A percentile compares a stretch with the other conserved stretches of the same genome.
These are phyloP conservation scores for Paratilapia polleni DNA, from an alignment of 2,113 vertebrate species.

Conservation along the genomic window DNA sequence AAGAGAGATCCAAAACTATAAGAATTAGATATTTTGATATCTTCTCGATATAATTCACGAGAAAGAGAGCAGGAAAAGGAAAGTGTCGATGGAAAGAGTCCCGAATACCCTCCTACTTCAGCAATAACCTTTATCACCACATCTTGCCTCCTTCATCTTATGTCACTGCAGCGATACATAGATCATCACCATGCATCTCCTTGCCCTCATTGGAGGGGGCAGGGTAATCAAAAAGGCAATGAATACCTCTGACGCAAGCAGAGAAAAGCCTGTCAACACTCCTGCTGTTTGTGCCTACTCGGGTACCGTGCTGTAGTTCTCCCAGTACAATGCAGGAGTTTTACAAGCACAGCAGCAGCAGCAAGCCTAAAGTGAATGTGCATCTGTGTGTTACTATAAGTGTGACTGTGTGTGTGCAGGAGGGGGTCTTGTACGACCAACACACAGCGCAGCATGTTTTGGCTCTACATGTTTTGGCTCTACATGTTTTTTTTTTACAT, in stretches of 20 bases:
- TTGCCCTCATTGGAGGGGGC: conserved; percentile 38
- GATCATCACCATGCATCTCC: conserved; percentile 50
- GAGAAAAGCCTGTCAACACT: conserved; percentile 49
- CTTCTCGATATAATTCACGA: conserved; percentile 5
- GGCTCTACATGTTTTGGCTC: background rate
- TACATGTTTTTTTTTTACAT: background rate
- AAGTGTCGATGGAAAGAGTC: conserved; percentile 43
- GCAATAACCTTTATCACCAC: conserved; percentile 29
- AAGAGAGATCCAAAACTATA: conserved; percentile 9
- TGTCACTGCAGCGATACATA: conserved; percentile 57
- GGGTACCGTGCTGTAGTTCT: conserved; percentile 41
- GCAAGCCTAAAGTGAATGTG: conserved; percentile 23
- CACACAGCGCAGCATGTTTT: conserved; percentile 4
- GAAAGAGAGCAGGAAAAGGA: conserved; percentile 11
- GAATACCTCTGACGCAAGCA: conserved; percentile 67
- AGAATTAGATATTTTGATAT: conserved; percentile 8
- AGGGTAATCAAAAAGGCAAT: conserved; percentile 53
- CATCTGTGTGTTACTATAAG: conserved; percentile 16
- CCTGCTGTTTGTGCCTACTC: conserved; percentile 30
- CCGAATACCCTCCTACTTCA: conserved; percentile 30
- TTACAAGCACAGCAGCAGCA: conserved; percentile 50
- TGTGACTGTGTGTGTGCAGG: background rate
- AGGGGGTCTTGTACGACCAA: background rate
- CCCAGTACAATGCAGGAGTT: conserved; percentile 71
- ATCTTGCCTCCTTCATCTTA: conserved; percentile 18